Conservation (phyloP, 92 coral and sea anemone genomes). For the Plumapathes pennacea region DNA sequence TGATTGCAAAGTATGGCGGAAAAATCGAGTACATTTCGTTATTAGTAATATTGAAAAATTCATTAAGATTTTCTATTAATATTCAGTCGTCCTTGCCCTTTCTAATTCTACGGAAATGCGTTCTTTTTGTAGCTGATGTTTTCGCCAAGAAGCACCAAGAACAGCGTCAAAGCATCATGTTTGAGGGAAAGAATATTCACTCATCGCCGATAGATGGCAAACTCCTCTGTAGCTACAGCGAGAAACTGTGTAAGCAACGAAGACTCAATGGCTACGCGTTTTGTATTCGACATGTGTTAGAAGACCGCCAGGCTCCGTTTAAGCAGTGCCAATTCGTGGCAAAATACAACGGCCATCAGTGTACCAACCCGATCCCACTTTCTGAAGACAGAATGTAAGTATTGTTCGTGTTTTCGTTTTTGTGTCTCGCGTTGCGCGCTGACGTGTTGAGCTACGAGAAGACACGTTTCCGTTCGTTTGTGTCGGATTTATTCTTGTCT, state of each 20-base stretch:
- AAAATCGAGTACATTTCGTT: conserved; percentile 65
- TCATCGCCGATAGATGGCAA: conserved; percentile 99
- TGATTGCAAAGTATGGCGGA: conserved; percentile 71
- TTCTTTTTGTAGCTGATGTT: conserved; percentile 79
- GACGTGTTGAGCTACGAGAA: not conserved
- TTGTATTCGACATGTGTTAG: conserved; percentile 99
- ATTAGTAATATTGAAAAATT: conserved; percentile 62
- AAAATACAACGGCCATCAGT: conserved; percentile 99
- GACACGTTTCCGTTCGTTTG: not conserved
- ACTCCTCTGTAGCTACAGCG: conserved; percentile 98
- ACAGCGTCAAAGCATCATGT: conserved; percentile 72
- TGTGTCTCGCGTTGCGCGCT: not conserved
- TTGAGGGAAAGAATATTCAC: conserved; percentile 98
- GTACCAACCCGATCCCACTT: conserved; percentile 97
- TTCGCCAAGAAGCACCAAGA: conserved; percentile 79
- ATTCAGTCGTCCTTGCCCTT: conserved; percentile 74
- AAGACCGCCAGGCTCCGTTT: conserved; percentile 98
- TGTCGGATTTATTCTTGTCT: not conserved
- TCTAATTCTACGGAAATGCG: conserved; percentile 59
- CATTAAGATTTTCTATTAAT: conserved; percentile 61
- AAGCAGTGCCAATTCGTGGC: conserved; percentile 99
- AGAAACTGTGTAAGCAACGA: conserved; percentile 98
- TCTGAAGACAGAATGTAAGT: conserved; percentile 99
- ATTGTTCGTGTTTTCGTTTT: conserved; percentile 13
- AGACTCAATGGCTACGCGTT: conserved; percentile 98